A percentile compares a stretch with the other conserved stretches of the same genome.
Evolutionary conservation across 2,888 invertebrate species (phyloP).

Genomic region (Allygus modestus): DNA sequence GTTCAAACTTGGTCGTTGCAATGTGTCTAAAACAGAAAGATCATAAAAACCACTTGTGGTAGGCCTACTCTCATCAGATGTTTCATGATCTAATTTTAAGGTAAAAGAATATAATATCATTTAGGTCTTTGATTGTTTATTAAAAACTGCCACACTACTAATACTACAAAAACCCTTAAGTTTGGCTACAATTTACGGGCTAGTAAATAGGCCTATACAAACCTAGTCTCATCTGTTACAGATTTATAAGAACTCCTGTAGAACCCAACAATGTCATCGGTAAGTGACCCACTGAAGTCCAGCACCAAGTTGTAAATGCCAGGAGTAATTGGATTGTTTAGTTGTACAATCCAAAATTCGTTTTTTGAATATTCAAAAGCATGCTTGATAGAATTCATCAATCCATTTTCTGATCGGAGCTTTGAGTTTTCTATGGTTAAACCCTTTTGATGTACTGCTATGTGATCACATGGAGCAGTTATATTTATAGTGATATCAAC

Average conservation of each 20-base stretch:
- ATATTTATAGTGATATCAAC: constrained; percentile 77
- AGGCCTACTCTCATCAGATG: no score
- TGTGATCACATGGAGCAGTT: constrained; percentile 74
- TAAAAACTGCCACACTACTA: no score
- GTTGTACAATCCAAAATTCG: constrained; percentile 70
- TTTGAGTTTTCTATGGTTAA: constrained; percentile 48
- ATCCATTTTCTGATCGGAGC: constrained; percentile 4
- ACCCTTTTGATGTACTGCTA: constrained; percentile 77
- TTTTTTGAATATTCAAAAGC: constrained; percentile 71
- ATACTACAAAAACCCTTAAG: no score
- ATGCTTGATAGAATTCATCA: constrained; percentile 22
- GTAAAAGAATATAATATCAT: no score
- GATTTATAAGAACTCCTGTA: constrained; percentile 78
- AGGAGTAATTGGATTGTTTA: constrained; percentile 66
- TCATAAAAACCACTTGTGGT: constrained; percentile 36
- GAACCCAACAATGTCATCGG: constrained; percentile 79
- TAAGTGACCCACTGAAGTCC: constrained; percentile 77
- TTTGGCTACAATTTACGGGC: no score
- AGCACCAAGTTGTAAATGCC: constrained; percentile 75
- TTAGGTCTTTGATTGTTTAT: no score
- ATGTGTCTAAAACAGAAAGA: constrained; percentile 80
- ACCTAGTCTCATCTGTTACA: constrained; percentile 54
- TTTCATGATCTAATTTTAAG: no score
- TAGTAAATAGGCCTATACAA: constrained; percentile 24
- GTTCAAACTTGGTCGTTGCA: constrained; percentile 96